Percentiles rank a stretch among this genome's conserved stretches.
Conservation (phyloP, 1,140 invertebrate species). For the Drosophila asahinai region DNA sequence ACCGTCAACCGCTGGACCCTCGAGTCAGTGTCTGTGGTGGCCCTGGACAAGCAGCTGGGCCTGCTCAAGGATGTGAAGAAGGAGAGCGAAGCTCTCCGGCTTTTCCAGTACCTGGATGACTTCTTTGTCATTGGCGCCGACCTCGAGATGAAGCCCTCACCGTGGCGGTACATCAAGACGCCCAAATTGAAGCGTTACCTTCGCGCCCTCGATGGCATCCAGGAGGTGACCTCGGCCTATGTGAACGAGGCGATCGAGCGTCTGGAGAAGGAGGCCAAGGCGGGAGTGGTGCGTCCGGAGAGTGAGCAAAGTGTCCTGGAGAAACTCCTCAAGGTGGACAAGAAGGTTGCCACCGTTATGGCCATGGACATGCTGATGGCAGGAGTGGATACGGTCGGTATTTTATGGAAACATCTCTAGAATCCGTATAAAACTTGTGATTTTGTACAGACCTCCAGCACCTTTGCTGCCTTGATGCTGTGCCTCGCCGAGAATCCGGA, state of each 20-base stretch:
- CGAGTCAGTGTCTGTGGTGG: constrained; percentile 90
- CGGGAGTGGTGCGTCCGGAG: constrained; percentile 41
- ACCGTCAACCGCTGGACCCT: constrained; percentile 90
- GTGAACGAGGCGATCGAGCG: constrained; percentile 72
- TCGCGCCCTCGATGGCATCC: constrained; percentile 80
- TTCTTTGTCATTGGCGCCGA: constrained; percentile 87
- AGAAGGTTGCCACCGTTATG: constrained; percentile 85
- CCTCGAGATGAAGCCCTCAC: constrained; percentile 88
- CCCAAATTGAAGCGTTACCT: constrained; percentile 87
- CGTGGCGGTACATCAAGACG: constrained; percentile 88
- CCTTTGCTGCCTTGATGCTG: constrained; percentile 42
- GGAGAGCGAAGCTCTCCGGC: constrained; percentile 86
- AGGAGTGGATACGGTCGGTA: constrained; percentile 81
- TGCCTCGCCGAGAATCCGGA: constrained; percentile 89
- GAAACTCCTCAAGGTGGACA: constrained; percentile 85
- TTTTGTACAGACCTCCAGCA: constrained; percentile 54
- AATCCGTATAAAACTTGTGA: neutral
- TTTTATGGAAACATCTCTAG: accelerated
- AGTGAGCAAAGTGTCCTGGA: constrained; percentile 80
- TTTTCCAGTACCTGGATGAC: constrained; percentile 88
- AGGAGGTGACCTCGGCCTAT: constrained; percentile 45
- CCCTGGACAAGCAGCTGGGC: constrained; percentile 89
- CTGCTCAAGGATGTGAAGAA: constrained; percentile 82
- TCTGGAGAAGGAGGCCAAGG: constrained; percentile 59
- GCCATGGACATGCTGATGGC: constrained; percentile 84